Evolutionary conservation across 1,140 invertebrate genomes (phyloP).

Genomic region (Dolichoris vasculosae): DNA sequence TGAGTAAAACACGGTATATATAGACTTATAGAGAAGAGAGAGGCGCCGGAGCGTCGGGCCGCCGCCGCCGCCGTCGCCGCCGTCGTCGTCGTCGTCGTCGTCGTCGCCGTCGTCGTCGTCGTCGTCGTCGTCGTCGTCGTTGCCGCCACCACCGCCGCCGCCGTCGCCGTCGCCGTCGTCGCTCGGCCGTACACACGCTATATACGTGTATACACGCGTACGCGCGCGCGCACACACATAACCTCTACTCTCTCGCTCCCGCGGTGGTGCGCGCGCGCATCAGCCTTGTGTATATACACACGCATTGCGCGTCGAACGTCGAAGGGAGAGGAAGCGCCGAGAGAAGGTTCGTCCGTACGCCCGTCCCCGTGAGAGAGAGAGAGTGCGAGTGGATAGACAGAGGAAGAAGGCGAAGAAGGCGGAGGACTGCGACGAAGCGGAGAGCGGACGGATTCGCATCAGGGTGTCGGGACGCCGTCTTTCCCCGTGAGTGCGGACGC

Average conservation of each 20-base stretch:
- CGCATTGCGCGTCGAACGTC: neutral
- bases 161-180: too few relatives aligned
- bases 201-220: neutral
- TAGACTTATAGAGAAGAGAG: constrained; percentile 2
- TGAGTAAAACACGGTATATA: constrained; percentile 8
- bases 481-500: neutral
- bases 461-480: constrained; percentile 39
- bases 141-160: too few relatives aligned
- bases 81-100: too few relatives aligned
- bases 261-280: neutral
- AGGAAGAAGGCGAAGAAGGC: neutral
- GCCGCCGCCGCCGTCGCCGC: too few relatives aligned
- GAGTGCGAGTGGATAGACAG: neutral
- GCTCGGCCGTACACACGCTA: neutral
- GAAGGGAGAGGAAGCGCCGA: neutral
- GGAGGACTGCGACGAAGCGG: neutral
- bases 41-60: constrained; percentile 37
- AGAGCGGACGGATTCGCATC: constrained; percentile 25
- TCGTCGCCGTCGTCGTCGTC: too few relatives aligned
- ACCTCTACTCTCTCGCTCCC: neutral
- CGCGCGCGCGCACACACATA: neutral
- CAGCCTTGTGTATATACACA: neutral
- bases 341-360: neutral
- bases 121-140: too few relatives aligned
- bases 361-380: neutral